phyloP scores from a whole-genome alignment of 2,888 invertebrate genomes.

The Rhingia campestris region DNA sequence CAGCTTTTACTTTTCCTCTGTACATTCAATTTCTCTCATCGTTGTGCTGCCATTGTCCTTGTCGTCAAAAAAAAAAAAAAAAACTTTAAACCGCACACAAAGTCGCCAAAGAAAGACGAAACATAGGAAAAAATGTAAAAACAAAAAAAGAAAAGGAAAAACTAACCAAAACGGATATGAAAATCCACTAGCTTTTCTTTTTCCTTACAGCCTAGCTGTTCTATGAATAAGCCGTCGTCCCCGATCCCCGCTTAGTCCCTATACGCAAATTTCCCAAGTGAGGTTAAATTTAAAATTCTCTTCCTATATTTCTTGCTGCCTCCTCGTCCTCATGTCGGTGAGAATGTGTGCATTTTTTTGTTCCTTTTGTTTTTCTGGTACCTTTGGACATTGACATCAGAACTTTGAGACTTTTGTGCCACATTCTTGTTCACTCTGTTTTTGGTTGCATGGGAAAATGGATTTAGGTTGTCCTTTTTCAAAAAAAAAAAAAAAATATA shows the following conservation, averaged over 20 bases:
- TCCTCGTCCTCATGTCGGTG: background rate
- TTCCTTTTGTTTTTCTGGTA: slow-evolving; percentile 24
- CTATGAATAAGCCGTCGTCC: background rate
- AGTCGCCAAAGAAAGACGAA: background rate
- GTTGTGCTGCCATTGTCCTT: slow-evolving; percentile 40
- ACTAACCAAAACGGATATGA: slow-evolving; percentile 50
- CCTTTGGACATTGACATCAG: slow-evolving; percentile 63
- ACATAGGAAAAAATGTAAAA: background rate
- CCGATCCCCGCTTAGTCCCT: slow-evolving; percentile 10
- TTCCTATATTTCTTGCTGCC: background rate
- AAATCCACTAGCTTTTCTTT: slow-evolving; percentile 50
- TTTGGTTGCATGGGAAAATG: slow-evolving; percentile 47
- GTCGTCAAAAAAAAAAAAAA: slow-evolving; percentile 21
- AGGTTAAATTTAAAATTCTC: slow-evolving; percentile 61
- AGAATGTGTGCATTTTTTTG: background rate
- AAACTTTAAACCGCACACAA: slow-evolving; percentile 38
- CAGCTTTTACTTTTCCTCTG: slow-evolving; percentile 48
- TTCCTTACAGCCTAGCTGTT: slow-evolving; percentile 1
- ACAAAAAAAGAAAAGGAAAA: slow-evolving; percentile 3
- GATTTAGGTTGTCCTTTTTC: slow-evolving; percentile 52
- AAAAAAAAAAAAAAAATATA: slow-evolving; percentile 3
- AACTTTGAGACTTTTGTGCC: slow-evolving; percentile 55
- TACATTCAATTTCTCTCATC: slow-evolving; percentile 45
- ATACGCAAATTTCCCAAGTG: slow-evolving; percentile 66
- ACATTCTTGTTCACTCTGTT: slow-evolving; percentile 23